phyloP scores from a whole-genome alignment of 2,797 vertebrate genomes.

The Pterois miles region DNA sequence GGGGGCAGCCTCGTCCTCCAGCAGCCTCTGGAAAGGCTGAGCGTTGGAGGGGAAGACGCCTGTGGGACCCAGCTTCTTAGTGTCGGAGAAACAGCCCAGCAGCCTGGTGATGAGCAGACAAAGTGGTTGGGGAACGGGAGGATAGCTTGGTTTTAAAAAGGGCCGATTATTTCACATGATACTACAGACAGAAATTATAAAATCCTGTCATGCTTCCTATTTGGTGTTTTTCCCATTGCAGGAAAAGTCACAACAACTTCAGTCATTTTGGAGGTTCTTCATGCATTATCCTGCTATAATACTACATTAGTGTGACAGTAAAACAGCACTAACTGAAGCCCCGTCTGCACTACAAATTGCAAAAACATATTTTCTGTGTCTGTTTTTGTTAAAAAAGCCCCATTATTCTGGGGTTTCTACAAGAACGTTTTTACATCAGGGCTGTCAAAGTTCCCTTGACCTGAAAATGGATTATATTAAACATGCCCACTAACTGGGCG shows the following conservation, averaged over 20 bases:
- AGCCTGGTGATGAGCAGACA: slow-evolving; percentile 78
- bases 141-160: neutral
- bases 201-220: neutral
- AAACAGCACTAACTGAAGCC: neutral
- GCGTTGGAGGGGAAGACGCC: slow-evolving; percentile 91
- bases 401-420: too few relatives aligned
- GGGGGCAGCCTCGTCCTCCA: slow-evolving; percentile 90
- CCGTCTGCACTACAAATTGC: neutral
- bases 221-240: neutral
- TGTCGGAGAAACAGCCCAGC: slow-evolving; percentile 96
- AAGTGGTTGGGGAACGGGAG: neutral
- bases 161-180: too few relatives aligned
- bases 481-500: too few relatives aligned
- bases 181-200: neutral
- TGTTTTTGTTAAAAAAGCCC: too few relatives aligned
- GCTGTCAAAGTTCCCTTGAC: too few relatives aligned
- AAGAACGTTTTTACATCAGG: too few relatives aligned
- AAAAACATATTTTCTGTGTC: too few relatives aligned
- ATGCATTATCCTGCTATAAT: neutral
- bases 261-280: neutral
- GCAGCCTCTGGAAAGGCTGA: slow-evolving; percentile 93
- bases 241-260: neutral
- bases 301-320: neutral
- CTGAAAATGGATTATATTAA: too few relatives aligned
- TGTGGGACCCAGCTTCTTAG: slow-evolving; percentile 90